Base-by-base conservation (phyloP, 2,797 vertebrate species). In the Tiaroga cobitis region DNA sequence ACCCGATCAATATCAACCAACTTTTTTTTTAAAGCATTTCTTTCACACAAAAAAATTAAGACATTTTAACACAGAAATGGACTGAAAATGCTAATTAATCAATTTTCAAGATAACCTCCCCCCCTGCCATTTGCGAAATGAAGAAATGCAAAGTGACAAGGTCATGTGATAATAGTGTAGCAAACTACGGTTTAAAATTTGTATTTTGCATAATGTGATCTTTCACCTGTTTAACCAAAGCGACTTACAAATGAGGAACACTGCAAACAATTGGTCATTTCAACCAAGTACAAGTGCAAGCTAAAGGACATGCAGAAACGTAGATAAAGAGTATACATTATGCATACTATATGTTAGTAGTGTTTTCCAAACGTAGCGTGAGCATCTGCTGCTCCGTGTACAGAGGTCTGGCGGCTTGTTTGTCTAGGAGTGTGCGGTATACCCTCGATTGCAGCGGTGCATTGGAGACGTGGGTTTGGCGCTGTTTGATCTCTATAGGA, bases 401-500 rank as follows among this genome's bases (percentile, higher is more conserved):
- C 8, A 39, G 54, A n/a, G 4, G 54, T 80, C 43, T 73, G 56
- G n/a, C 56, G 13, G 49, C 11, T 24, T 85, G 34, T 75, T 74
- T 59, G 24, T 82, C 19, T 87, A 43, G 76, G 46, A 26, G 34
- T 61, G 79, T 61, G 77, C 1, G 63, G 72, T 68, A 43, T 87
- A 75, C 84, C 86, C 85, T 85, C 39, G 69, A 59, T 56, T 77
- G 85, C 86, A 82, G 37, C 21, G 16, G 59, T 81, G 81, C 78
- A 86, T 72, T 63, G 56, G 73, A 88, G 84, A 84, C 70, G 78
- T 84, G 83, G 82, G 69, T 73, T 73, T 79, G 70, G 39, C 26
- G 1, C 24, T 29, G 90, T 89, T 90, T 89, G 88, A 90, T 90
- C 87, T 89, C 84, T 79, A 82, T 49, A 74, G 90, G 85, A 87